Evolutionary conservation across 2,888 invertebrate genomes (phyloP), one percentile per base, ranked within the genome.

Genomic region (Lobophora halterata): DNA sequence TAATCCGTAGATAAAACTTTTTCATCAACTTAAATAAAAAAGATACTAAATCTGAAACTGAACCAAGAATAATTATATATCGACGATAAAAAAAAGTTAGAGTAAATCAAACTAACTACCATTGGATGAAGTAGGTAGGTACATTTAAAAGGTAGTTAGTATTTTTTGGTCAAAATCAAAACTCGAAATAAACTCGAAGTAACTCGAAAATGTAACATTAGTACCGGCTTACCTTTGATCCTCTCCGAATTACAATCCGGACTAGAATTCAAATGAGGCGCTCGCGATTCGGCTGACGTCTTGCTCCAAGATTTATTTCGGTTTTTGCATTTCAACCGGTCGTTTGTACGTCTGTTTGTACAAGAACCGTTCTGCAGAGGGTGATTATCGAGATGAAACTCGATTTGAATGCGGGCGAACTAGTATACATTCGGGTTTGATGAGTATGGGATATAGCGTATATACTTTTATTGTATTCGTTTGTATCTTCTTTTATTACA

Each of bases 231-330:
- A n/a, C n/a, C 9, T 21, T 7, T 12, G 55, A 58, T 58, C 58
- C 51, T 48, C 49, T 46, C 58, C 52, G 64, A 66, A 65, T 65
- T 63, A 72, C 67, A 55, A 38, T 41, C 46, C 48, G 55, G 56
- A 58, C 68, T 63, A 59, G 74, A 77, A 81, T 79, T 78, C 65
- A 77, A 82, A 75, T 72, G 69, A 71, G 65, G 53, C 55, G 48
- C 46, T 52, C 56, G 55, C 51, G 57, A 65, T 65, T 68, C 65
- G 56, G 57, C 49, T 47, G 57, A 41, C 66, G 61, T 73, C 72
- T 76, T 73, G 65, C 62, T 63, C 49, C 45, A 56, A 70, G 76
- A 81, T 81, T 80, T 79, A 80, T 81, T 73, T 74, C 66, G 65
- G 71, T 68, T 77, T 81, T 79, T 75, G 76, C 72, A 74, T 80